Conservation (phyloP, 1,140 invertebrate genomes). For the Camponotus pennsylvanicus region DNA sequence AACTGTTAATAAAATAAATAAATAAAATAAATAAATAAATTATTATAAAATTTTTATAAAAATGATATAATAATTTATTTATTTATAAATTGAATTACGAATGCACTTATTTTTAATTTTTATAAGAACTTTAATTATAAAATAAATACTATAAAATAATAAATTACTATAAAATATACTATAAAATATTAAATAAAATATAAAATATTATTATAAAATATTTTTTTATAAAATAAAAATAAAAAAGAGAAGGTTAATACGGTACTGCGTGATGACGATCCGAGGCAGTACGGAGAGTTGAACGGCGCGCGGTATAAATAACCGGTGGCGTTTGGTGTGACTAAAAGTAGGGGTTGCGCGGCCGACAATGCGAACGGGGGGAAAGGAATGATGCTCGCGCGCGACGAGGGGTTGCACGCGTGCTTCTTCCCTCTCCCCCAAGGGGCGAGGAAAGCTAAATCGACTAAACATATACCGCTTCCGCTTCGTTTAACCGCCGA, state of each 20-base stretch:
- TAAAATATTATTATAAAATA: no score
- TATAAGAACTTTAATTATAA: no score
- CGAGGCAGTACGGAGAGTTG: constrained; percentile 19
- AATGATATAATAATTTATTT: no score
- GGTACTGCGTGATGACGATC: constrained; percentile 37
- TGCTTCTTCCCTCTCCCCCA: constrained; percentile 48
- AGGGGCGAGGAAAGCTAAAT: constrained; percentile 75
- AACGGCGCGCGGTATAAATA: constrained; percentile 77
- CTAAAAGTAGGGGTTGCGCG: constrained; percentile 72
- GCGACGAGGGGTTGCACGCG: constrained; percentile 68
- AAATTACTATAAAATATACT: no score
- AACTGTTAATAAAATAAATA: no score
- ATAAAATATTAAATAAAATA: no score
- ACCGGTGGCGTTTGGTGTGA: constrained; percentile 78
- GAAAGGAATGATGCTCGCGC: constrained; percentile 58
- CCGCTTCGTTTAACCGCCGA: constrained; percentile 82
- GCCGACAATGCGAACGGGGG: constrained; percentile 40
- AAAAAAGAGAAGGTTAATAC: background rate
- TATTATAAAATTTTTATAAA: no score
- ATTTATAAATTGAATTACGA: no score
- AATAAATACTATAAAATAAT: no score
- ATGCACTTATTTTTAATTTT: no score
- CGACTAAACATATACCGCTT: constrained; percentile 84
- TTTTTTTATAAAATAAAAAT: no score
- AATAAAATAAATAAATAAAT: no score